phyloP scores from a whole-genome alignment of 2,797 vertebrate genomes.

The Nyctalus aviator region DNA sequence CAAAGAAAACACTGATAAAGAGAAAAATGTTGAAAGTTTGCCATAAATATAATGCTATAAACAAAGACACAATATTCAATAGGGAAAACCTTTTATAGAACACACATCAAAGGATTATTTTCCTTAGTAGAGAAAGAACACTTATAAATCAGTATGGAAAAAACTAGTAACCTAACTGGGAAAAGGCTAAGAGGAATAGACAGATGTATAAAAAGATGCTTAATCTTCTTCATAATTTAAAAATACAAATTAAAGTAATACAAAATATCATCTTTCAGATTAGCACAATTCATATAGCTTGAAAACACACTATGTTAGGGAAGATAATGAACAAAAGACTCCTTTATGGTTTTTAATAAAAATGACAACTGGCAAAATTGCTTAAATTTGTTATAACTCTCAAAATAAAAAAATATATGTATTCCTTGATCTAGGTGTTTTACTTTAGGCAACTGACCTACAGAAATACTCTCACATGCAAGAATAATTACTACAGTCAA shows the following conservation, averaged over 20 bases:
- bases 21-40: background rate
- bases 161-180: background rate
- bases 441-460: background rate
- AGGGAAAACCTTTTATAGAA: constrained; percentile 2
- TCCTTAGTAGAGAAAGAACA: background rate
- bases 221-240: constrained; percentile 49
- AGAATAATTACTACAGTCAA: constrained; percentile 2
- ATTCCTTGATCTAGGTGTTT: background rate
- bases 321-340: background rate
- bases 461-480: constrained; percentile 7
- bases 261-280: constrained; percentile 34
- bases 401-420: constrained; percentile 32
- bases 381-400: constrained; percentile 10
- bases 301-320: background rate
- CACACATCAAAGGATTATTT: constrained; percentile 22
- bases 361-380: background rate
- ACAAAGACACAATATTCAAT: constrained; percentile 5
- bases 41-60: background rate
- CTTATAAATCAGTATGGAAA: constrained; percentile 10
- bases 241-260: constrained; percentile 44
- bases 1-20: background rate
- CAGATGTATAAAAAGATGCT: constrained; percentile 6
- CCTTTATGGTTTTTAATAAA: background rate
- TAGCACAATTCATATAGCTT: background rate
- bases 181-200: background rate